Evolutionary conservation across 2,888 invertebrate species (phyloP).

Genomic region (Zaprionus bogoriensis): DNA sequence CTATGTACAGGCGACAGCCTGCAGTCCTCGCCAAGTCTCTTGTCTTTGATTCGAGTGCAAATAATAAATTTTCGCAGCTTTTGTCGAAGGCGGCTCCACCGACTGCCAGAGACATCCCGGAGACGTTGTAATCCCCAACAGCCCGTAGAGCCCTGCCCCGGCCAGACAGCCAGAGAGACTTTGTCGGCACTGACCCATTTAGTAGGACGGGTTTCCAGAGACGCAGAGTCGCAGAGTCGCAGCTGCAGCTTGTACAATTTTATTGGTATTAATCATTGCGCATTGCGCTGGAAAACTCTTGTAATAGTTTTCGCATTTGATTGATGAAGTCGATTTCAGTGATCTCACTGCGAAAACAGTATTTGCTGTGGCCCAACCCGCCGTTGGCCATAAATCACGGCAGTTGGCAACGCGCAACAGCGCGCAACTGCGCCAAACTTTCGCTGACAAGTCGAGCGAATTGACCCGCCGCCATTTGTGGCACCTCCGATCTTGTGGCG

Average conservation of each 20-base stretch:
- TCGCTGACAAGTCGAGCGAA: conserved; percentile 58
- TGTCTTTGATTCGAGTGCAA: conserved; percentile 71
- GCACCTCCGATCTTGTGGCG: conserved; percentile 16
- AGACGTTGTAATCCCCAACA: conserved; percentile 71
- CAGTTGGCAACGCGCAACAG: too few relatives aligned
- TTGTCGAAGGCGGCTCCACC: conserved; percentile 29
- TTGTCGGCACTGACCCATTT: conserved; percentile 66
- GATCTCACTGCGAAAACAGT: too few relatives aligned
- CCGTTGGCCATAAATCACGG: conserved; percentile 45
- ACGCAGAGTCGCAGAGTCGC: conserved; percentile 14
- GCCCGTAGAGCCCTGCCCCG: not conserved
- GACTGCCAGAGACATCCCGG: conserved; percentile 66
- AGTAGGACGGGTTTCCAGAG: conserved; percentile 7
- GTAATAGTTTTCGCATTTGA: conserved; percentile 59
- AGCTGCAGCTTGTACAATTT: conserved; percentile 70
- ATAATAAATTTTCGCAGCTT: conserved; percentile 75
- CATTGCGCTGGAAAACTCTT: conserved; percentile 43
- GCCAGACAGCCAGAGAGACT: not conserved
- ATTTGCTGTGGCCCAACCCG: conserved; percentile 17
- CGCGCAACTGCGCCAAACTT: conserved; percentile 48
- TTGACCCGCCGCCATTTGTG: conserved; percentile 43
- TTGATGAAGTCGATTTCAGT: conserved; percentile 65
- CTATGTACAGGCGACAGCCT: conserved; percentile 27
- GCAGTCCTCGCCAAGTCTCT: conserved; percentile 22
- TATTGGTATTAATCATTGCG: conserved; percentile 81